Conservation (phyloP, 2,888 invertebrate genomes). For the Epinotia nisella region DNA sequence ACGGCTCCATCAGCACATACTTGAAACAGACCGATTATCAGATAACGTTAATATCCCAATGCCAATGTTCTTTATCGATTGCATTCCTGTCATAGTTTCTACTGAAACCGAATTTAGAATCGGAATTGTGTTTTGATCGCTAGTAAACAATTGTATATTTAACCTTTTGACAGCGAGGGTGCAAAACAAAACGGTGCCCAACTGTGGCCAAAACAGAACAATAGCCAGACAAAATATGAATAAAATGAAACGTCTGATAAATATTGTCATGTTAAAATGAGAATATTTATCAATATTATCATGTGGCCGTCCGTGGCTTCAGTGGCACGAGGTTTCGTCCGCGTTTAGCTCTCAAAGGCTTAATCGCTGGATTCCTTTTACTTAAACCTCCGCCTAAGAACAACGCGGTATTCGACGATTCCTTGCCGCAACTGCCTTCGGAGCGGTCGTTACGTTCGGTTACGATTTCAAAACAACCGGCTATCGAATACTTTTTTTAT, state of each 20-base stretch:
- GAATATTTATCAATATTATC: no score
- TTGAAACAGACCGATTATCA: not conserved
- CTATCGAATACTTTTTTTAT: conserved; percentile 6
- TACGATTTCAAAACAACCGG: conserved; percentile 34
- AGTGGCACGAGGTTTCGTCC: no score
- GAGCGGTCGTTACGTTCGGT: conserved; percentile 38
- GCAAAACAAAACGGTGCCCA: no score
- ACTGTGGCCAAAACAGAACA: no score
- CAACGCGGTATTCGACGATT: conserved; percentile 30
- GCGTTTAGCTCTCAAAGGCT: no score
- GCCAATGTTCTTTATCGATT: not conserved
- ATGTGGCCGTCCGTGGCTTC: no score
- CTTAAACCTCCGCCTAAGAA: conserved; percentile 19
- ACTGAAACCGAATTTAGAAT: not conserved
- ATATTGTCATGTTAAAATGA: no score
- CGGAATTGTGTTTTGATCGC: no score
- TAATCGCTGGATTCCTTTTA: conserved; percentile 10
- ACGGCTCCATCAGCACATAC: no score
- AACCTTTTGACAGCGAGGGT: no score
- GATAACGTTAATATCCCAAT: not conserved
- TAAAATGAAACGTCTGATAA: no score
- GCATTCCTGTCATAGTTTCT: not conserved
- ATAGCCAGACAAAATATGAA: no score
- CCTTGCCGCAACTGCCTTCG: conserved; percentile 27
- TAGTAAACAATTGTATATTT: not conserved